phyloP scores from a whole-genome alignment of 2,113 vertebrate species.

The Sinocyclocheilus anshuiensis region DNA sequence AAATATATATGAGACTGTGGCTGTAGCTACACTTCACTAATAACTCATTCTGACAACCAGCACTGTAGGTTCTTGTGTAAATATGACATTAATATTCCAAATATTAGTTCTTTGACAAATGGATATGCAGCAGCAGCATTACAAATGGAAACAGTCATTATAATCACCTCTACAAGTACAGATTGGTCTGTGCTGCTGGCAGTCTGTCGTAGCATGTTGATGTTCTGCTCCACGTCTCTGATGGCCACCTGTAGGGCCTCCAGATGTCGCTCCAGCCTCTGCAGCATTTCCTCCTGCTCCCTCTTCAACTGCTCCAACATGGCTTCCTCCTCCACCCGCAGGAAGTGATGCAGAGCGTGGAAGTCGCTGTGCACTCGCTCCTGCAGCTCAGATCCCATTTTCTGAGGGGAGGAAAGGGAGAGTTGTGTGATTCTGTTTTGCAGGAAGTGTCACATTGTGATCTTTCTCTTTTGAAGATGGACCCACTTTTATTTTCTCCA shows the following conservation, averaged over 20 bases:
- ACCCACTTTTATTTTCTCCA: conserved; percentile 78
- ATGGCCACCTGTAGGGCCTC: conserved; percentile 62
- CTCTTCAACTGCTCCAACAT: conserved; percentile 73
- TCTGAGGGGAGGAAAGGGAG: conserved; percentile 53
- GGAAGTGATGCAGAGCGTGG: conserved; percentile 76
- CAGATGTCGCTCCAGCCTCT: conserved; percentile 68
- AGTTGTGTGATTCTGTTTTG: background rate
- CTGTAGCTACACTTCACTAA: background rate
- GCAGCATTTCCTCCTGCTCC: conserved; percentile 70
- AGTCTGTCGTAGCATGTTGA: conserved; percentile 60
- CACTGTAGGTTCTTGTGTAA: background rate
- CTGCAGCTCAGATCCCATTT: conserved; percentile 69
- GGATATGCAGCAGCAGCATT: background rate
- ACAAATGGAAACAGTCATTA: background rate
- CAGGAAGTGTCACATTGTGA: too few species aligned
- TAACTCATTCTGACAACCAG: conserved; percentile 7
- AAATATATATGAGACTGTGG: conserved; percentile 30
- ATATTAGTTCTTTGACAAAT: conserved; percentile 1
- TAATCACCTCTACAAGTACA: conserved; percentile 70
- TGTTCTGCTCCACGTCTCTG: conserved; percentile 69
- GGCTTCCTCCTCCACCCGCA: conserved; percentile 76
- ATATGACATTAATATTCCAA: conserved; percentile 20
- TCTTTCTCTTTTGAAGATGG: background rate
- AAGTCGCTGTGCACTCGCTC: conserved; percentile 76
- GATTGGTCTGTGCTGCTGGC: conserved; percentile 58